Conservation (phyloP, 1,140 invertebrate genomes). For the Neodiprion virginianus region DNA sequence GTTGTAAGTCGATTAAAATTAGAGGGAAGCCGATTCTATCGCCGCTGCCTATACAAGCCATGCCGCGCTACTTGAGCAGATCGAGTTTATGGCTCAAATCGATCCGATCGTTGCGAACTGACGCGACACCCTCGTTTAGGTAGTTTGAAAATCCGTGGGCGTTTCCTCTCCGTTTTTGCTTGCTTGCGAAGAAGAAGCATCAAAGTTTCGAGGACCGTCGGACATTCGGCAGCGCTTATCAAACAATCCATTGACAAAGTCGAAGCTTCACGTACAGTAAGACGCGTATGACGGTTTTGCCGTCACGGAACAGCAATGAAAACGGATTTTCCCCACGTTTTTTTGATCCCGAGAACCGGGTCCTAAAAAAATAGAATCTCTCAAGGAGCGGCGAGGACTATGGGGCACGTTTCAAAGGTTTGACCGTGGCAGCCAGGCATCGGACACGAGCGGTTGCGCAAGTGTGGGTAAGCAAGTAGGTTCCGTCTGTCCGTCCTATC, state of each 20-base stretch:
- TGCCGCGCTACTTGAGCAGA: no score
- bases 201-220: no score
- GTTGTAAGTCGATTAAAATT: not conserved
- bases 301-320: no score
- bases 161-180: no score
- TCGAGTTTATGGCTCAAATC: not conserved
- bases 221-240: not conserved
- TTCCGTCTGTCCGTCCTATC: constrained; percentile 27
- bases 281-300: no score
- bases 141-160: no score
- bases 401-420: not conserved
- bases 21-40: not conserved
- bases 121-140: no score
- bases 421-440: not conserved
- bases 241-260: not conserved
- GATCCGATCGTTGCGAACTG: not conserved
- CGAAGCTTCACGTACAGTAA: no score
- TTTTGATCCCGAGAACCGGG: not conserved
- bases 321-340: no score
- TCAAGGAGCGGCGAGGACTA: not conserved
- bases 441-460: constrained; percentile 39
- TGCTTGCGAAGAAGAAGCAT: no score
- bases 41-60: no score
- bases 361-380: not conserved
- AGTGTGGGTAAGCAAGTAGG: constrained; percentile 30